Evolutionary conservation across 1,140 invertebrate genomes (phyloP).

Genomic region (Lasioglossum baleicum): DNA sequence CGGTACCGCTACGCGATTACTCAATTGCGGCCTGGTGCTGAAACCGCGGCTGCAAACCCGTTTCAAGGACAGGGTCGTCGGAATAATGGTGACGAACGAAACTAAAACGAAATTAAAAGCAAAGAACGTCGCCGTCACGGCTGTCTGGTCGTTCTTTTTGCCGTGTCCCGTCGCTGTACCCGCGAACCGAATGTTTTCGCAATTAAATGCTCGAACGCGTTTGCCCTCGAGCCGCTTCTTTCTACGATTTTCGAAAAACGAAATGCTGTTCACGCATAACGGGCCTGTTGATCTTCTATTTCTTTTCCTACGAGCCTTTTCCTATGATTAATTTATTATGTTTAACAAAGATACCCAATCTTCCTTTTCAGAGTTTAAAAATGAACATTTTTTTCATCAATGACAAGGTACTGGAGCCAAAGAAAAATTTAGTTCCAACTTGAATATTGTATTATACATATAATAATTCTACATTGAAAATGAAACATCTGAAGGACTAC

Average conservation of each 20-base stretch:
- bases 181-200: neutral
- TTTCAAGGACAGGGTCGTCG: slow-evolving; percentile 38
- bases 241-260: neutral
- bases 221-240: neutral
- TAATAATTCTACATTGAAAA: too few relatives aligned
- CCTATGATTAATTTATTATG: neutral
- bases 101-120: slow-evolving; percentile 32
- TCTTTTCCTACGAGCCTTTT: too few relatives aligned
- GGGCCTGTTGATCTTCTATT: too few relatives aligned
- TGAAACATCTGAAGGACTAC: too few relatives aligned
- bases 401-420: too few relatives aligned
- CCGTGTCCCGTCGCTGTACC: neutral
- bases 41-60: slow-evolving; percentile 23
- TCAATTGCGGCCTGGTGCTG: slow-evolving; percentile 28
- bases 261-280: too few relatives aligned
- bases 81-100: slow-evolving; percentile 29
- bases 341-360: too few relatives aligned
- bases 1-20: slow-evolving; percentile 34
- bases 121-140: slow-evolving; percentile 16
- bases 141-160: slow-evolving; percentile 21
- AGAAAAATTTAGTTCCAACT: too few relatives aligned
- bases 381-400: too few relatives aligned
- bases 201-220: neutral
- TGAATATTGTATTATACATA: too few relatives aligned
- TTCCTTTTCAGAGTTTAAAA: too few relatives aligned